A percentile compares a stretch with the other conserved stretches of the same genome.
These are phyloP conservation scores for Drosophila pseudotakahashii DNA, from an alignment of 2,888 invertebrate species.

Conservation along the genomic window DNA sequence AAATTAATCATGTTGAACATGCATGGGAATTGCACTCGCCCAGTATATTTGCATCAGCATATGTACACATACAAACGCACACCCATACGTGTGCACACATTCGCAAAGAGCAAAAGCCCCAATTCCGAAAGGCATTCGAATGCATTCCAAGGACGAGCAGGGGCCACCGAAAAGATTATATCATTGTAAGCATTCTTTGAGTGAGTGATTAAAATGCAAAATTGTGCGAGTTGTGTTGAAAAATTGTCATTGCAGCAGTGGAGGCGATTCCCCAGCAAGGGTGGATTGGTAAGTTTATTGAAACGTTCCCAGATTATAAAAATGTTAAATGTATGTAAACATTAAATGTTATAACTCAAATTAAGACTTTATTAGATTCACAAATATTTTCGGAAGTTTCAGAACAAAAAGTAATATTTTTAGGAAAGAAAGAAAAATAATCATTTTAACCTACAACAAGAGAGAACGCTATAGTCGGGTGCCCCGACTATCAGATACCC, in stretches of 20 bases:
- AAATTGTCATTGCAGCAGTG: conserved; percentile 38
- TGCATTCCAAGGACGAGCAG: conserved; percentile 25
- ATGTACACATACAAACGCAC: conserved; percentile 37
- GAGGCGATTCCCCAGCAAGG: not conserved
- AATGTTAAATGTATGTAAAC: too few species aligned
- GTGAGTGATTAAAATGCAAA: conserved; percentile 74
- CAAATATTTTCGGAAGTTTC: too few species aligned
- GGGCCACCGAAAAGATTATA: conserved; percentile 64
- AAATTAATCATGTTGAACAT: conserved; percentile 81
- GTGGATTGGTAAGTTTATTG: not conserved
- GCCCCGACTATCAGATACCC: too few species aligned
- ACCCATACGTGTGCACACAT: too few species aligned
- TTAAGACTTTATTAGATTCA: too few species aligned
- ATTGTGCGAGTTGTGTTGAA: conserved; percentile 41
- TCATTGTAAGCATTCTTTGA: conserved; percentile 77
- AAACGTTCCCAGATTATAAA: too few species aligned
- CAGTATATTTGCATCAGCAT: conserved; percentile 31
- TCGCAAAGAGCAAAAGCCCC: conserved; percentile 40
- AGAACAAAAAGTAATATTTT: too few species aligned
- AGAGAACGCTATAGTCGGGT: too few species aligned
- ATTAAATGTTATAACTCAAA: too few species aligned
- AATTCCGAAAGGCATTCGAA: conserved; percentile 16
- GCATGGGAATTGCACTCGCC: conserved; percentile 72
- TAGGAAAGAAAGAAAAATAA: too few species aligned
- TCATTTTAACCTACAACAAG: too few species aligned